These are phyloP conservation scores for Hiodon tergisus DNA, from an alignment of 2,113 vertebrate genomes.

Conservation along the genomic window DNA sequence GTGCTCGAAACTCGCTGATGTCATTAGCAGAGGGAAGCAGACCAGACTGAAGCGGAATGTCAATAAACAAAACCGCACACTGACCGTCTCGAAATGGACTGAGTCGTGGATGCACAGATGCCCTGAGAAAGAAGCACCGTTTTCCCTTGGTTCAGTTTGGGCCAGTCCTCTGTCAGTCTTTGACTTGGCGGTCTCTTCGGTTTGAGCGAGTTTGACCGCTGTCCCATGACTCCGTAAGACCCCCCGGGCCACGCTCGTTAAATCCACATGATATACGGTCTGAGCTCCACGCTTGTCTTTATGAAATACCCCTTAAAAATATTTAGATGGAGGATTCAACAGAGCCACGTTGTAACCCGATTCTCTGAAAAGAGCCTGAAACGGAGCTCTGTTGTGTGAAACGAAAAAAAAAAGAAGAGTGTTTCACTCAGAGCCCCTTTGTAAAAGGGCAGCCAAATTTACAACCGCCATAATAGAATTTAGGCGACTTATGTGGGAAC, in stretches of 20 bases:
- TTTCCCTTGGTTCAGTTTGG: neutral
- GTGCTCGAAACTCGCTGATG: too few relatives aligned
- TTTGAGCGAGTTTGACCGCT: neutral
- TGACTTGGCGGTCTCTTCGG: neutral
- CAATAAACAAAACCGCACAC: neutral
- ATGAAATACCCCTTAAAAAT: conserved; percentile 31
- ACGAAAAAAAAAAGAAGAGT: conserved; percentile 17
- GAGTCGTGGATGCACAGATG: neutral
- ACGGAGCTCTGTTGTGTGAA: conserved; percentile 10
- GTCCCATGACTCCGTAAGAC: neutral
- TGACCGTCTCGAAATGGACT: neutral
- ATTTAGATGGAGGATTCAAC: conserved; percentile 14
- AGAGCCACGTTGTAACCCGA: conserved; percentile 35
- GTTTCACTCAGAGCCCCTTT: conserved; percentile 20
- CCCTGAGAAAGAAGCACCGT: too few relatives aligned
- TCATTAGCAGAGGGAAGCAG: too few relatives aligned
- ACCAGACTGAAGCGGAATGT: too few relatives aligned
- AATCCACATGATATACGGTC: conserved; percentile 24
- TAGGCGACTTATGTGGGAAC: conserved; percentile 22
- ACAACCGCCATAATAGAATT: conserved; percentile 29
- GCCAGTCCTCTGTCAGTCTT: neutral
- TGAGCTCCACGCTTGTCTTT: conserved; percentile 22
- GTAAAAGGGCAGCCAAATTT: conserved; percentile 25
- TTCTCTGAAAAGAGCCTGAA: conserved; percentile 11
- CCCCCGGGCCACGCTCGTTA: conserved; percentile 24